Conservation (phyloP, 2,797 vertebrate species). For the Choloepus didactylus region DNA sequence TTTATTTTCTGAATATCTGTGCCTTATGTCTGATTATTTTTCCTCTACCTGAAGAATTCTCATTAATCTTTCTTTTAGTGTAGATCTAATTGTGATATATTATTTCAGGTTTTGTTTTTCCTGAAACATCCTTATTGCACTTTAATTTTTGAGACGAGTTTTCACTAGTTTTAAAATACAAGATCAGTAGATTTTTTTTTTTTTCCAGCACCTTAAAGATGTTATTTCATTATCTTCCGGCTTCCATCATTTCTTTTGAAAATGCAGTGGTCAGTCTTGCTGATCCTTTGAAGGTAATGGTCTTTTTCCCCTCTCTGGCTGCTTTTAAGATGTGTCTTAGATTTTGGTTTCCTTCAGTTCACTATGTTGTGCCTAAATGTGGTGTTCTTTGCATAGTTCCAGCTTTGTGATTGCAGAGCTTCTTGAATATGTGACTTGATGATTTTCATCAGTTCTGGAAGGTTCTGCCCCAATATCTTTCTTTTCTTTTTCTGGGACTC, state of each 20-base stretch:
- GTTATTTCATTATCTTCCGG: neutral
- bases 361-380: too few species aligned
- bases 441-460: neutral
- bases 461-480: neutral
- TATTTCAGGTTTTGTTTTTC: neutral
- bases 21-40: neutral
- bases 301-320: neutral
- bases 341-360: neutral
- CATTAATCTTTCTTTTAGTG: neutral
- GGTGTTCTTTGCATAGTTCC: neutral
- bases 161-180: neutral
- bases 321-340: neutral
- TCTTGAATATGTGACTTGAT: neutral
- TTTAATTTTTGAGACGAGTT: neutral
- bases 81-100: neutral
- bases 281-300: neutral
- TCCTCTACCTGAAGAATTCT: neutral
- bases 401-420: neutral
- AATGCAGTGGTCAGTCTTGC: neutral
- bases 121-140: neutral
- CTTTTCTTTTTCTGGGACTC: neutral
- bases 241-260: neutral
- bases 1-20: neutral
- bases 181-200: neutral
- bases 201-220: neutral